phyloP scores from a whole-genome alignment of 1,140 invertebrate species.

The Hycleus cichorii region DNA sequence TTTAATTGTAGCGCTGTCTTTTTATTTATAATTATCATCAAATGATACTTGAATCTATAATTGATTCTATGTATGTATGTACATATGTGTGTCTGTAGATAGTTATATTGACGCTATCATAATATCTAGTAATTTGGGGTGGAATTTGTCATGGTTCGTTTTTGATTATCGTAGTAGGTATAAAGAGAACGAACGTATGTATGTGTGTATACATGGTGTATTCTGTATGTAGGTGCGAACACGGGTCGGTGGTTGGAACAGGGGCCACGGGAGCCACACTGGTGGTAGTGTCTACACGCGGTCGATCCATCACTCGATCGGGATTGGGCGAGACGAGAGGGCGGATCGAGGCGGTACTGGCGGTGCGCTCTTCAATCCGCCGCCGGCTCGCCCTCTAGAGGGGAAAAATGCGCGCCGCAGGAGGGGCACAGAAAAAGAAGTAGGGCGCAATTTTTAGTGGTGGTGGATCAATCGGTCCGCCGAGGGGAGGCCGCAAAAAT shows the following conservation, averaged over 20 bases:
- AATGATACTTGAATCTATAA: too few species aligned
- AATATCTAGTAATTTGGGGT: too few species aligned
- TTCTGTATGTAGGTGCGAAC: slow-evolving; percentile 18
- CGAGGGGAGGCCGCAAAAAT: slow-evolving; percentile 36
- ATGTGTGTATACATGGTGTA: too few species aligned
- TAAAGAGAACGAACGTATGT: too few species aligned
- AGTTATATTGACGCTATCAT: too few species aligned
- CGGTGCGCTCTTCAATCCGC: slow-evolving; percentile 31
- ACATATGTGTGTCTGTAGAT: background rate
- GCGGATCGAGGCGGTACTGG: slow-evolving; percentile 45
- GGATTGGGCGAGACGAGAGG: slow-evolving; percentile 41
- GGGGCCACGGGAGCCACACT: slow-evolving; percentile 25
- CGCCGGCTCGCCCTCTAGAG: slow-evolving; percentile 41
- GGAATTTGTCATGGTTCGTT: too few species aligned
- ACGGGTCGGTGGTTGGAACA: slow-evolving; percentile 9
- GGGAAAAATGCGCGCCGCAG: slow-evolving; percentile 47
- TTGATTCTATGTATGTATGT: too few species aligned
- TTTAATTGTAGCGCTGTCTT: too few species aligned
- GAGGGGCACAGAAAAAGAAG: slow-evolving; percentile 39
- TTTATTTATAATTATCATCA: too few species aligned
- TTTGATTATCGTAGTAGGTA: too few species aligned
- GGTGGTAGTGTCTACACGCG: slow-evolving; percentile 32
- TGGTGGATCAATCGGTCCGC: slow-evolving; percentile 37
- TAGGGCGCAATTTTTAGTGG: slow-evolving; percentile 42
- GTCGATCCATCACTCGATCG: slow-evolving; percentile 32